phyloP scores from a whole-genome alignment of 2,797 vertebrate species.

The Buceros bicornis region DNA sequence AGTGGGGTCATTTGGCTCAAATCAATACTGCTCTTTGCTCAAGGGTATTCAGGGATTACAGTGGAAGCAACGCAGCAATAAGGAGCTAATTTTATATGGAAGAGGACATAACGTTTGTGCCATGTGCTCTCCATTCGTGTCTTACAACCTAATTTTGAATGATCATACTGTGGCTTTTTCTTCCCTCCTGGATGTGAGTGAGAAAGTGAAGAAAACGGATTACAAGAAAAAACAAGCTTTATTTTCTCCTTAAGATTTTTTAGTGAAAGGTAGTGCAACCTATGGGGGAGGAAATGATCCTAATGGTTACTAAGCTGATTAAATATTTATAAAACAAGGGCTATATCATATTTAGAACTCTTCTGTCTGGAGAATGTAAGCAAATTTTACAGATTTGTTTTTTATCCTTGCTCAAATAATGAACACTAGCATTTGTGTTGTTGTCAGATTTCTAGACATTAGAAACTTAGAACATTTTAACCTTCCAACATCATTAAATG shows the following conservation, averaged over 20 bases:
- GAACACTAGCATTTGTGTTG: background rate
- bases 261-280: background rate
- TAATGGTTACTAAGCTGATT: slow-evolving; percentile 4
- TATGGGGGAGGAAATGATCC: background rate
- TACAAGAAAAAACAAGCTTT: background rate
- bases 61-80: background rate
- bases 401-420: background rate
- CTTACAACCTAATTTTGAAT: background rate
- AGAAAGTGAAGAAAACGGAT: background rate
- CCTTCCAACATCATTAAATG: background rate
- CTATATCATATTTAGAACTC: background rate
- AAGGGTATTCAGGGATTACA: background rate
- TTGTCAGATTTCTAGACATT: background rate
- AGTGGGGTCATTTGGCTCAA: background rate
- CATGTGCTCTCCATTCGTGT: background rate
- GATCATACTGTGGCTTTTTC: background rate
- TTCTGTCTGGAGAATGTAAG: background rate
- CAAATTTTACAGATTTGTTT: background rate
- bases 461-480: background rate
- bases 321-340: slow-evolving; percentile 28
- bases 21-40: background rate
- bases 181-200: background rate
- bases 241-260: background rate
- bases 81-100: background rate
- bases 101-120: background rate